Conservation (phyloP, 2,113 vertebrate species). For the Hymenochirus boettgeri region DNA sequence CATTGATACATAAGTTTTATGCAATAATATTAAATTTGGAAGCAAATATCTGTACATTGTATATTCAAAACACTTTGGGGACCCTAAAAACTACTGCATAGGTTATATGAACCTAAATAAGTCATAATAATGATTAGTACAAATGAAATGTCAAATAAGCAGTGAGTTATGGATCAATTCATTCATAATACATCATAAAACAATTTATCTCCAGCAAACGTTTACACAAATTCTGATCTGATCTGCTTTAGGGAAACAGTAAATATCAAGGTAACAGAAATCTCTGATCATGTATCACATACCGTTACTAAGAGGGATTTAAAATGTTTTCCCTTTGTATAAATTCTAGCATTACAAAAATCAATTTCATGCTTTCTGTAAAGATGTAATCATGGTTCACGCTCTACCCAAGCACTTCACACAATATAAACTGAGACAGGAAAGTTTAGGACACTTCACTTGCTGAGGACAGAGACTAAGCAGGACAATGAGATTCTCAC, state of each 20-base stretch:
- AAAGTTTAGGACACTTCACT: background rate
- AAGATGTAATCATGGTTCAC: background rate
- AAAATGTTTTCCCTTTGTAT: background rate
- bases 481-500: background rate
- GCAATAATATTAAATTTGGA: no score
- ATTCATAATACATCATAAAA: no score
- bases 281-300: slow-evolving; percentile 15
- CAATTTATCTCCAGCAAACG: background rate
- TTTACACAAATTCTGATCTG: slow-evolving; percentile 13
- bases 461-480: background rate
- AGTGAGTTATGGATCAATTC: no score
- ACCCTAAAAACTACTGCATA: no score
- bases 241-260: slow-evolving; percentile 9
- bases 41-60: no score
- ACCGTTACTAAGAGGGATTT: slow-evolving; percentile 6
- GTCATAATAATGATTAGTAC: no score
- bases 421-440: slow-evolving; percentile 18
- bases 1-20: no score
- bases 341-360: slow-evolving; percentile 9
- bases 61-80: no score
- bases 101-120: no score
- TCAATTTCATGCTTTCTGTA: slow-evolving; percentile 3
- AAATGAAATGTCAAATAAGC: no score
- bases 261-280: background rate
- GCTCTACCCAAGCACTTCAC: background rate